These are phyloP conservation scores for Orius insidiosus DNA, from an alignment of 1,140 invertebrate species.

Conservation along the genomic window DNA sequence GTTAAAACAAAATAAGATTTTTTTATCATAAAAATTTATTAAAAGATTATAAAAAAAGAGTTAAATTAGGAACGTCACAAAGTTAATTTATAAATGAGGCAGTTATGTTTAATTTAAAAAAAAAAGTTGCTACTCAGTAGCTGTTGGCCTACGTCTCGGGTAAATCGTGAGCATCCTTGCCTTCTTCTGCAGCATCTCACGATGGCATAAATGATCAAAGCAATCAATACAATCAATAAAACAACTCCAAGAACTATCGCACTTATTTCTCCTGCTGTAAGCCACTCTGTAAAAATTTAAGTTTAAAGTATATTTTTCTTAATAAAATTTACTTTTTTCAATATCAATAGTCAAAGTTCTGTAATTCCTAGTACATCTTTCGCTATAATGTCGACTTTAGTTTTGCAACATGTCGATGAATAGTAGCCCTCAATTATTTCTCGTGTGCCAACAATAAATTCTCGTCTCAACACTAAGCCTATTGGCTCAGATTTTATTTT, in stretches of 20 bases:
- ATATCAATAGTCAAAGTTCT: slow-evolving; percentile 12
- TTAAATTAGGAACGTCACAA: no score
- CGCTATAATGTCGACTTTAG: slow-evolving; percentile 14
- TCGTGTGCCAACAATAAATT: slow-evolving; percentile 16
- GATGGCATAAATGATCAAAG: slow-evolving; percentile 1
- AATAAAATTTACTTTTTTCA: slow-evolving; percentile 14
- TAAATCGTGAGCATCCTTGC: slow-evolving; percentile 1
- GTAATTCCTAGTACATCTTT: slow-evolving; percentile 12
- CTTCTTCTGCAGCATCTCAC: slow-evolving; percentile 2
- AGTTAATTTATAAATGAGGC: no score
- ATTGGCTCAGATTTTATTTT: slow-evolving; percentile 12
- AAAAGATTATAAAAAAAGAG: no score
- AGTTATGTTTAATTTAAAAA: no score
- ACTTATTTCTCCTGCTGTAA: slow-evolving; percentile 10
- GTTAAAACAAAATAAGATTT: no score
- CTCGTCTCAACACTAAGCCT: slow-evolving; percentile 7
- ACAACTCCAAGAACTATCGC: slow-evolving; percentile 10
- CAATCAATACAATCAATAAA: slow-evolving; percentile 7
- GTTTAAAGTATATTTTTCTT: background rate
- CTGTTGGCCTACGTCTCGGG: background rate
- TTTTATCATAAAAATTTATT: no score
- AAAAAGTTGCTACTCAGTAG: no score
- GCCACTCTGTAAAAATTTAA: slow-evolving; percentile 12
- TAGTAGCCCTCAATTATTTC: slow-evolving; percentile 10
- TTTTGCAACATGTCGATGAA: slow-evolving; percentile 12